Evolutionary conservation across 2,113 vertebrate species (phyloP), one percentile per base, ranked within the genome.

Genomic region (Eonycteris spelaea): DNA sequence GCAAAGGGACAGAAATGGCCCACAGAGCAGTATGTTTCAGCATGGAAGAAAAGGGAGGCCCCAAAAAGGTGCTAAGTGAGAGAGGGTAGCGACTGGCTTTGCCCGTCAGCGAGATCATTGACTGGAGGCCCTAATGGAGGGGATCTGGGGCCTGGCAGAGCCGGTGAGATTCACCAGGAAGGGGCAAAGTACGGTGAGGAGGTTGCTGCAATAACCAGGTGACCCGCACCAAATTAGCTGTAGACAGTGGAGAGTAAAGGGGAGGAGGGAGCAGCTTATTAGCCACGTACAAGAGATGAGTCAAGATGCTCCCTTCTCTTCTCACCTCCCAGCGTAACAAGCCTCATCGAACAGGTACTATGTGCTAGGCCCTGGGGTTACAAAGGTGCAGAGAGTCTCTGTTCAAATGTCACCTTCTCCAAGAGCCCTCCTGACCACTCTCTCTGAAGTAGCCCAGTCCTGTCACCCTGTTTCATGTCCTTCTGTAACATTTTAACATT

Each of bases 61-160:
- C 68, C 55, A 88, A 75, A 45, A 59, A 43, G 24, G 61, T 19
- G 10, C 57, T 12, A n/a, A 78, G 43, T 18, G 6, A 22, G 16
- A 40, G 59, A 51, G 45, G 55, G 10, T 21, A 22, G 2, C 43
- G 10, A 4, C 14, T 1, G 51, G 57, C 86, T 78, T 79, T 51
- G n/a, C 22, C 61, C 14, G 0, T 33, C 18, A 10, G 55, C 6
- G 3, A 43, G 35, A 18, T 75, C 51, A 0, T 51, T 9, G 28
- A 26, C 1, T 4, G 5, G 51, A 19, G 43, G 28, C 43, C 13
- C 45, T 30, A 13, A 7, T 1, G 15, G 16, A 33, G 28, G 67
- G 83, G 38, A 15, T 14, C 6, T 8, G n/a, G 67, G 33, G 19
- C 2, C 26, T 0, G 1, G 1, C 0, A 0, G 38, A 40, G 65